phyloP scores from a whole-genome alignment of 2,888 invertebrate species.

The Mesorhabditis spiculigera region DNA sequence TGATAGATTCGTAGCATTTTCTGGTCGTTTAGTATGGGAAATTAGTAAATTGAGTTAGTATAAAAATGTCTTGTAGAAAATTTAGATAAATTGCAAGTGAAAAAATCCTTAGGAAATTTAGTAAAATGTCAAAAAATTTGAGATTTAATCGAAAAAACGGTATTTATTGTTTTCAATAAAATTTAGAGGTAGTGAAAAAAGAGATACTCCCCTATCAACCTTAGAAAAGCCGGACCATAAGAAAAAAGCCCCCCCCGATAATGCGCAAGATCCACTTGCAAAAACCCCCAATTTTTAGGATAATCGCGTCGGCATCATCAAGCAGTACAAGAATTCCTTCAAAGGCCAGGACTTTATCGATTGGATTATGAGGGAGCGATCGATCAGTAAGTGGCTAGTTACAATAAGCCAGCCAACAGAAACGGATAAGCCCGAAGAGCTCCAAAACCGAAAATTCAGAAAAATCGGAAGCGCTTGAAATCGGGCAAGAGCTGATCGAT shows the following conservation, averaged over 20 bases:
- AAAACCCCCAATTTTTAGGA: conserved; percentile 18
- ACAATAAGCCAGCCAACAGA: conserved; percentile 7
- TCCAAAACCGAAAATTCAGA: conserved; percentile 24
- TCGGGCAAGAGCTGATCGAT: conserved; percentile 60
- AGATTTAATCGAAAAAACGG: conserved; percentile 47
- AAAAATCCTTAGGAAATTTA: too few relatives aligned
- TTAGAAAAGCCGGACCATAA: too few relatives aligned
- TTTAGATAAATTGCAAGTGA: too few relatives aligned
- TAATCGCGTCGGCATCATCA: conserved; percentile 47
- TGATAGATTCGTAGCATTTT: neutral
- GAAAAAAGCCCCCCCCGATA: too few relatives aligned
- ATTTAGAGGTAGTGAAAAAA: neutral
- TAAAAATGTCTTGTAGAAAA: too few relatives aligned
- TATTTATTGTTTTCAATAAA: too few relatives aligned
- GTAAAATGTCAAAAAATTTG: conserved; percentile 19
- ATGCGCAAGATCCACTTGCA: too few relatives aligned
- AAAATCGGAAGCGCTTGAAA: conserved; percentile 52
- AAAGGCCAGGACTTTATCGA: conserved; percentile 61
- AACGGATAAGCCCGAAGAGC: neutral
- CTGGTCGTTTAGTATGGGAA: too few relatives aligned
- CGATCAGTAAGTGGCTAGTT: conserved; percentile 53
- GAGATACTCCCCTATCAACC: neutral
- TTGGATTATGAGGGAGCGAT: conserved; percentile 59
- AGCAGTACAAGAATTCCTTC: conserved; percentile 59
- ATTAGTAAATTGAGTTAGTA: too few relatives aligned